Evolutionary conservation across 2,797 vertebrate species (phyloP), one percentile per base, ranked within the genome.

Genomic region (Coccyzus lansbergi): DNA sequence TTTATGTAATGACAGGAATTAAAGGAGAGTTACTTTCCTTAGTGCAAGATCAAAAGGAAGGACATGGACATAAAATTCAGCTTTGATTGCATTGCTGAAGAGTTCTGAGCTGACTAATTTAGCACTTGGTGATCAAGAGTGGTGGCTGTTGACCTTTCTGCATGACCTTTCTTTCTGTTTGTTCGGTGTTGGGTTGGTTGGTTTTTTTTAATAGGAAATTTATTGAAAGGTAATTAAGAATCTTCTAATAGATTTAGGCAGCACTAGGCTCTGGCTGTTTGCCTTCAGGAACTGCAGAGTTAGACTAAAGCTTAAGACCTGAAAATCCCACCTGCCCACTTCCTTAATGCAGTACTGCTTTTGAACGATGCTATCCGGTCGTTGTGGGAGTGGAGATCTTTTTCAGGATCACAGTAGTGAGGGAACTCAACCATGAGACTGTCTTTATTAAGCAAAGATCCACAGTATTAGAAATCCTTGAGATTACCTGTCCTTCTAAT

Each of bases 401-500:
- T 77, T 90, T 95, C 78, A 51, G 83, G 83, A 92, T 93, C 88
- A 53, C 40, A 60, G 58, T 53, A 80, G 49, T 51, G 79, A 48
- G 71, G 64, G 87, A 96, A 90, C 24, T 92, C 88, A 92, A 84
- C 88, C 59, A 2, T 92, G 86, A 91, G 82, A 1, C 77, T 86
- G 36, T 74, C 85, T 94, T 96, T 86, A 94, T 93, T 93, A 89
- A 86, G 78, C 60, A 85, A 58, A 76, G 53, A 67, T 81, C 85
- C 59, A 88, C 42, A 17, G 34, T 70, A 81, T 93, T 94, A 90
- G 86, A 94, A 94, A 89, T 79, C 20, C 76, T 75, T 63, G 69
- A 88, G 86, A 62, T 87, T 88, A 60, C 55, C 79, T 70, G 69
- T 92, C 82, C 74, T 94, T 87, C 79, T 83, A 92, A 91, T 80